Conservation (phyloP, 2,113 vertebrate species). For the Proterorhinus semilunaris region DNA sequence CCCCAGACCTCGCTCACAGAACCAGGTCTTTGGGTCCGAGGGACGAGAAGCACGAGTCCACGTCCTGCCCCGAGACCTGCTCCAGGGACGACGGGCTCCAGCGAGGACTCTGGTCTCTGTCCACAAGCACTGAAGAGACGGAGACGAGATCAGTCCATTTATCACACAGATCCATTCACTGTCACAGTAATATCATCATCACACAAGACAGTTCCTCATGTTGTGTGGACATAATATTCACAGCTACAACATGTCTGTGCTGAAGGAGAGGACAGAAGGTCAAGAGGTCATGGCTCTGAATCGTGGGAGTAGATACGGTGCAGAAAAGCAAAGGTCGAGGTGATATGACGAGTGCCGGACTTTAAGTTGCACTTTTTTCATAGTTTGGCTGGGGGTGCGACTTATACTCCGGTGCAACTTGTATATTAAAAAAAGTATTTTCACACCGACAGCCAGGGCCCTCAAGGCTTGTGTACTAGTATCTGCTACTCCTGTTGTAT, state of each 20-base stretch:
- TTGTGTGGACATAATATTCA: too few relatives aligned
- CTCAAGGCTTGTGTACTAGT: too few relatives aligned
- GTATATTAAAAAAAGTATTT: too few relatives aligned
- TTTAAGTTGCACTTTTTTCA: too few relatives aligned
- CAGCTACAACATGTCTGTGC: too few relatives aligned
- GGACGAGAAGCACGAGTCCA: constrained; percentile 84
- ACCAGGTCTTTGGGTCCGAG: constrained; percentile 84
- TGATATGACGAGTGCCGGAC: not conserved
- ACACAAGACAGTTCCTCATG: too few relatives aligned
- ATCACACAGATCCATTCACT: too few relatives aligned
- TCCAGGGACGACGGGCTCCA: constrained; percentile 87
- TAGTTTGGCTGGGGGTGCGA: too few relatives aligned
- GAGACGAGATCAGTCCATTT: fast-evolving
- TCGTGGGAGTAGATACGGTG: not conserved
- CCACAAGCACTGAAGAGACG: constrained; percentile 83
- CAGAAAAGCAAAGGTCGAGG: not conserved
- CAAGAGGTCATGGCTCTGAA: not conserved
- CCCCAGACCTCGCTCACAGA: constrained; percentile 63
- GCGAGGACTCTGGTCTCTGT: constrained; percentile 87
- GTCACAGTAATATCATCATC: too few relatives aligned
- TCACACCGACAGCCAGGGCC: too few relatives aligned
- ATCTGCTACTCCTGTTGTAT: too few relatives aligned
- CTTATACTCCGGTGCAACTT: too few relatives aligned
- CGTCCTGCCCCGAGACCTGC: constrained; percentile 80
- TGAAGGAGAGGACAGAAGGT: not conserved